Evolutionary conservation across 2,888 invertebrate genomes (phyloP).

Genomic region (Elegia similella): DNA sequence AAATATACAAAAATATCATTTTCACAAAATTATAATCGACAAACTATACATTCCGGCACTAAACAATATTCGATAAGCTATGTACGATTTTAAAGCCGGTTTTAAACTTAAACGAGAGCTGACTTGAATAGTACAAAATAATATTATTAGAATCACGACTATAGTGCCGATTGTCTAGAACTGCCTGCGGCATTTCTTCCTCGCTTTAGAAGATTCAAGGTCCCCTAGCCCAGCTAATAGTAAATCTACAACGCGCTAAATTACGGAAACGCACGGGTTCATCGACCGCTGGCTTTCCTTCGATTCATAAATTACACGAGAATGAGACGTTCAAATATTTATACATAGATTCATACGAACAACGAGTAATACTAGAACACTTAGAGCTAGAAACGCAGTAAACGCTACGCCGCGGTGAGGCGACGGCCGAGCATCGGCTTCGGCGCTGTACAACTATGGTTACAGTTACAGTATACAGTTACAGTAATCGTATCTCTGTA

Average conservation of each 20-base stretch:
- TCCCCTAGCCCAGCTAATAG: constrained; percentile 82
- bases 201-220: constrained; percentile 76
- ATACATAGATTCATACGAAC: constrained; percentile 82
- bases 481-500: constrained; percentile 70
- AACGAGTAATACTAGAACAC: constrained; percentile 82
- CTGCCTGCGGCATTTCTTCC: constrained; percentile 74
- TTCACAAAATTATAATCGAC: constrained; percentile 78
- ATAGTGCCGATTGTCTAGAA: constrained; percentile 81
- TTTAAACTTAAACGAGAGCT: constrained; percentile 80
- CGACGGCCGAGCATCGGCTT: constrained; percentile 69
- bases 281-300: constrained; percentile 62
- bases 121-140: constrained; percentile 75
- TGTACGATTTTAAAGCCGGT: constrained; percentile 77
- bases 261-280: constrained; percentile 65
- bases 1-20: constrained; percentile 82
- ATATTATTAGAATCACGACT: constrained; percentile 74
- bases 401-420: constrained; percentile 65
- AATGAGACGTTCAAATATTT: constrained; percentile 81
- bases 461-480: constrained; percentile 67
- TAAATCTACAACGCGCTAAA: constrained; percentile 79
- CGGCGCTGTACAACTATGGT: constrained; percentile 72
- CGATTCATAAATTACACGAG: constrained; percentile 79
- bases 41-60: constrained; percentile 78
- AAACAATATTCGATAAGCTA: constrained; percentile 75
- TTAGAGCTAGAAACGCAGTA: constrained; percentile 70